Conservation (phyloP, 2,797 vertebrate species). For the Neolamprologus multifasciatus region DNA sequence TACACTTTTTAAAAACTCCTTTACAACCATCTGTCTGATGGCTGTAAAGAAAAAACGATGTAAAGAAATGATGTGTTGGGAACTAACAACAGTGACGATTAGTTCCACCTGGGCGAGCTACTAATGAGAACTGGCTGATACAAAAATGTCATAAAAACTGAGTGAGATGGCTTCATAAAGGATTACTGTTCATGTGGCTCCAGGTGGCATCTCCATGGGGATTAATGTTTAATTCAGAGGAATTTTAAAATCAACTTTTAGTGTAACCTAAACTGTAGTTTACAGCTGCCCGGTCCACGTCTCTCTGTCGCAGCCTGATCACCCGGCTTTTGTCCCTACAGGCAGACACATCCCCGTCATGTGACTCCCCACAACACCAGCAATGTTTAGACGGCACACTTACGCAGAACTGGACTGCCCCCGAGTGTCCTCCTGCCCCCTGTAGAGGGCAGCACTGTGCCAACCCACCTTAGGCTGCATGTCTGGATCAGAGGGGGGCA, state of each 20-base stretch:
- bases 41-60: neutral
- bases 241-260: neutral
- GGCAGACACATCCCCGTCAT: neutral
- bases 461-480: conserved; percentile 67
- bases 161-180: neutral
- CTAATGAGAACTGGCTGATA: neutral
- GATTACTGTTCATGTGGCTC: neutral
- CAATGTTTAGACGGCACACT: neutral
- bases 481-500: conserved; percentile 77
- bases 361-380: neutral
- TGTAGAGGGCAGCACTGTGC: conserved; percentile 56
- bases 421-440: conserved; percentile 41
- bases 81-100: neutral
- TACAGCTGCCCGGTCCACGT: neutral
- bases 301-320: neutral
- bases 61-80: neutral
- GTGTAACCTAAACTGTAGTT: neutral
- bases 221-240: neutral
- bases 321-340: neutral
- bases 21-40: neutral
- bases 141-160: neutral
- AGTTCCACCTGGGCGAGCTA: neutral
- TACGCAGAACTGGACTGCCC: conserved; percentile 1
- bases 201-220: neutral
- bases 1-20: neutral